phyloP scores from a whole-genome alignment of 1,140 invertebrate species.

The Mizuhopecten yessoensis region DNA sequence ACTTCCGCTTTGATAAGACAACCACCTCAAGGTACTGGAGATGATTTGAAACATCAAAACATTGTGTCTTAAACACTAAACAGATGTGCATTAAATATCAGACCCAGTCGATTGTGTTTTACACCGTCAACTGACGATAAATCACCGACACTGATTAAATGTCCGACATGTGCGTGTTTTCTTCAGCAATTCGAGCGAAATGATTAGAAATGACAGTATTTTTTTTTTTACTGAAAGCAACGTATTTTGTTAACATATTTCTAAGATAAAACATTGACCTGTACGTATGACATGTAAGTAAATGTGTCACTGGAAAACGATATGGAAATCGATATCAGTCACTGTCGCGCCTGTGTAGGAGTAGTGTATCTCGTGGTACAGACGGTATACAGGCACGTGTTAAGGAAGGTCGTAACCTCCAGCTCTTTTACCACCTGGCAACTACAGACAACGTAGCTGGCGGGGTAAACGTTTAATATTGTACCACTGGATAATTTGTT shows the following conservation, averaged over 20 bases:
- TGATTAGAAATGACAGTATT: too few relatives aligned
- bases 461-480: too few relatives aligned
- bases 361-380: too few relatives aligned
- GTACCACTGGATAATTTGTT: too few relatives aligned
- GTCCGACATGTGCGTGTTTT: not conserved
- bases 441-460: too few relatives aligned
- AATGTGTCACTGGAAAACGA: not conserved
- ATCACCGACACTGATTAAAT: not conserved
- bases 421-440: too few relatives aligned
- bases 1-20: not conserved
- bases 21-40: not conserved
- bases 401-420: too few relatives aligned
- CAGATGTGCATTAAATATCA: not conserved
- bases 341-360: not conserved
- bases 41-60: not conserved
- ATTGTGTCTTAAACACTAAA: not conserved
- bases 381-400: too few relatives aligned
- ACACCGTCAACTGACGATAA: not conserved
- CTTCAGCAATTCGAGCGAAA: too few relatives aligned
- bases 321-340: not conserved
- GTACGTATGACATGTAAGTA: not conserved
- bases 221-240: too few relatives aligned
- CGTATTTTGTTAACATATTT: too few relatives aligned
- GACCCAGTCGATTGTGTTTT: not conserved
- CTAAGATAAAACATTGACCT: not conserved